Evolutionary conservation across 2,888 invertebrate genomes (phyloP).

Genomic region (Amphipoea oculea): DNA sequence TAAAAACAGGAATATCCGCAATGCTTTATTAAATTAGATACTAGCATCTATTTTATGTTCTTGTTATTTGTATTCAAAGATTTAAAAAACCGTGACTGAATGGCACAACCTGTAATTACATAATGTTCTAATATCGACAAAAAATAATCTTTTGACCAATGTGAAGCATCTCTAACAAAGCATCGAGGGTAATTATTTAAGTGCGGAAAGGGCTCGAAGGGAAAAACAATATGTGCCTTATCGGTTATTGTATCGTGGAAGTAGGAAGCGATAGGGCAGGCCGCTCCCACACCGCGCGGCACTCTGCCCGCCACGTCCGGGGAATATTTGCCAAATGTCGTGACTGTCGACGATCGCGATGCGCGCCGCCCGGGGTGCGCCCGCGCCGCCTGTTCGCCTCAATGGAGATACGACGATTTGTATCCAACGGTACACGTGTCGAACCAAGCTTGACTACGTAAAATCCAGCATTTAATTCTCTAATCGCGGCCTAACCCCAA

Average conservation of each 20-base stretch:
- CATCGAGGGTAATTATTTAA: slow-evolving; percentile 58
- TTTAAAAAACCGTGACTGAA: slow-evolving; percentile 22
- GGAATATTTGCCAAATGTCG: slow-evolving; percentile 90
- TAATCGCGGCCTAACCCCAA: slow-evolving; percentile 70
- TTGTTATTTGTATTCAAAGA: slow-evolving; percentile 41
- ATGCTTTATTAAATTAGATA: slow-evolving; percentile 49
- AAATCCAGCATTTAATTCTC: slow-evolving; percentile 79
- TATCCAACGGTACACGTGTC: slow-evolving; percentile 87
- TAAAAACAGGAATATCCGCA: slow-evolving; percentile 66
- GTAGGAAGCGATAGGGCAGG: slow-evolving; percentile 88
- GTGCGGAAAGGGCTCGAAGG: slow-evolving; percentile 49
- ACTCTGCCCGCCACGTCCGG: slow-evolving; percentile 81
- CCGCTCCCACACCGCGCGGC: slow-evolving; percentile 86
- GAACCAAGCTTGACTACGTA: slow-evolving; percentile 76
- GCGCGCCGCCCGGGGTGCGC: slow-evolving; percentile 88
- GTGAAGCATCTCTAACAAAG: slow-evolving; percentile 13
- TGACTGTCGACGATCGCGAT: slow-evolving; percentile 90
- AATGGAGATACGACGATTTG: slow-evolving; percentile 88
- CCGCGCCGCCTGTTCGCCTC: slow-evolving; percentile 79
- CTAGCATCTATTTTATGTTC: slow-evolving; percentile 37
- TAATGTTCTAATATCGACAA: background rate
- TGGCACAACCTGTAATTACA: slow-evolving; percentile 20
- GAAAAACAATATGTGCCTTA: slow-evolving; percentile 76
- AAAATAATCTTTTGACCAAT: background rate
- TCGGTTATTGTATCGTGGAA: slow-evolving; percentile 83